Evolutionary conservation across 2,797 vertebrate genomes (phyloP).

Genomic region (Synanceia verrucosa): DNA sequence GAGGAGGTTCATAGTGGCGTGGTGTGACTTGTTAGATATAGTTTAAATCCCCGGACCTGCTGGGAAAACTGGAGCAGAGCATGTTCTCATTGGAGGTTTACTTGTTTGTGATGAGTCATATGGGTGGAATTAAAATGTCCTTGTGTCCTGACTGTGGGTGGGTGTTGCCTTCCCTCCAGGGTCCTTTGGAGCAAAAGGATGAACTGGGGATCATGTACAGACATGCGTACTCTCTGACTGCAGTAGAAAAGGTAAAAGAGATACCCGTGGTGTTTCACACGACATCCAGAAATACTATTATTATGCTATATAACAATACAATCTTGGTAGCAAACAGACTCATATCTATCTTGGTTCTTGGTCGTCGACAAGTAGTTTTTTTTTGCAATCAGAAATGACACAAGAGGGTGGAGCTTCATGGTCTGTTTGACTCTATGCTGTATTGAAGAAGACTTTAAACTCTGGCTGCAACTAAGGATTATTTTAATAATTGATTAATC

Average conservation of each 20-base stretch:
- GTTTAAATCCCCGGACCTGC: not conserved
- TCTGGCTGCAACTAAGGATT: too few relatives aligned
- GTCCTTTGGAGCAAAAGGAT: slow-evolving; percentile 69
- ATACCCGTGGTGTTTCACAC: not conserved
- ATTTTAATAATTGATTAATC: too few relatives aligned
- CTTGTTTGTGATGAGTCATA: not conserved
- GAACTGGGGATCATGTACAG: slow-evolving; percentile 78
- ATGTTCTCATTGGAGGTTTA: not conserved
- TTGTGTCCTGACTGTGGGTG: slow-evolving; percentile 4
- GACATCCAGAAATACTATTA: not conserved
- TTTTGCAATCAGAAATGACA: too few relatives aligned
- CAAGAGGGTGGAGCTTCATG: too few relatives aligned
- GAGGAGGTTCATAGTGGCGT: rapidly evolving
- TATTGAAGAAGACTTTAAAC: too few relatives aligned
- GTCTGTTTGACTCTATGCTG: too few relatives aligned
- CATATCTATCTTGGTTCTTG: too few relatives aligned
- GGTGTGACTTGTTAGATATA: not conserved
- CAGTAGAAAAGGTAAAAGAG: slow-evolving; percentile 72
- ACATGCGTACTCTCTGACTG: slow-evolving; percentile 85
- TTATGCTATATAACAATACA: not conserved
- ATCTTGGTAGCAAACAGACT: too few relatives aligned
- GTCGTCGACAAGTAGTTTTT: too few relatives aligned
- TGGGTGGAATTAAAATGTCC: too few relatives aligned
- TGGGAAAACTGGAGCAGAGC: not conserved
- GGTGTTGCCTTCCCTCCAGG: slow-evolving; percentile 61